Conservation (phyloP, 2,888 invertebrate genomes). For the Watsonalla binaria region DNA sequence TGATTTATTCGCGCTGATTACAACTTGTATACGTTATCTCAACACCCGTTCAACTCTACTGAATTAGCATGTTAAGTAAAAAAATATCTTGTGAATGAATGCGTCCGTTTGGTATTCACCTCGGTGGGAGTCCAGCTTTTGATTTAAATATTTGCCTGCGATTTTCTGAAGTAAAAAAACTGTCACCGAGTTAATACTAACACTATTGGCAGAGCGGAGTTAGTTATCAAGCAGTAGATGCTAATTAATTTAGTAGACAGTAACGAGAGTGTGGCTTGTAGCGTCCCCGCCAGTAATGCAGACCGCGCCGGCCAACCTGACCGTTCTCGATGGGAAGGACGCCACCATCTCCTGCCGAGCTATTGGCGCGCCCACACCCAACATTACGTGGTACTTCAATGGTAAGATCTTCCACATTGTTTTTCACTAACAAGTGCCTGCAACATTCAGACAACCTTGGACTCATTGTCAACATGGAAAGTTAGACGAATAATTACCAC, state of each 20-base stretch:
- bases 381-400: constrained; percentile 94
- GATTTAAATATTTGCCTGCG: no score
- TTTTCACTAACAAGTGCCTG: not conserved
- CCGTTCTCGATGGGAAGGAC: constrained; percentile 95
- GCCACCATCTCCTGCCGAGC: constrained; percentile 93
- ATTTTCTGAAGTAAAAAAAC: no score
- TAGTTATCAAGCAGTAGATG: not conserved
- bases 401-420: constrained; percentile 79
- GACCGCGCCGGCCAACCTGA: constrained; percentile 89
- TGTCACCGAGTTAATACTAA: not conserved
- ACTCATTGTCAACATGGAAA: no score
- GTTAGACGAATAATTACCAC: no score
- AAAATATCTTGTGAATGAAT: no score
- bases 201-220: not conserved
- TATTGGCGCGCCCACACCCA: constrained; percentile 93
- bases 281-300: constrained; percentile 94
- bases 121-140: no score
- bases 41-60: no score
- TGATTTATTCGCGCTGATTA: no score
- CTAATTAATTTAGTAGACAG: not conserved
- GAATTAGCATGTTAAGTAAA: no score
- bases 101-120: no score
- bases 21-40: no score
- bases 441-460: no score
- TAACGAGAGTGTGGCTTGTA: constrained; percentile 74